A percentile compares a stretch with the other conserved stretches of the same genome.
Evolutionary conservation across 2,113 vertebrate species (phyloP).

Genomic region (Holacanthus passer): DNA sequence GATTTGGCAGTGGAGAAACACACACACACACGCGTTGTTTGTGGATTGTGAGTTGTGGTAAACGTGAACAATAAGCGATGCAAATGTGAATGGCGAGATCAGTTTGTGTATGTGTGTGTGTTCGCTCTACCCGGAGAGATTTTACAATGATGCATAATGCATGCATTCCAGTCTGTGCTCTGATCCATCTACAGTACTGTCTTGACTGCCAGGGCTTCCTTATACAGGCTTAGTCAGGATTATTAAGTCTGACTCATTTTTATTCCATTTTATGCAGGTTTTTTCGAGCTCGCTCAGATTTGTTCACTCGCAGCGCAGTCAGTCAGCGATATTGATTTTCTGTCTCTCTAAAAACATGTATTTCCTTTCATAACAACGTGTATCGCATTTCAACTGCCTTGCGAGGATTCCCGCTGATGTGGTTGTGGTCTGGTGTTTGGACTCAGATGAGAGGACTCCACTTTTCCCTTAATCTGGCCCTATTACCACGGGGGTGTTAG

Average conservation of each 20-base stretch:
- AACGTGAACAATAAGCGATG: slow-evolving; percentile 70
- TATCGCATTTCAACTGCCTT: slow-evolving; percentile 65
- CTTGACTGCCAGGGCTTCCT: slow-evolving; percentile 81
- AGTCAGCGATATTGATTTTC: slow-evolving; percentile 79
- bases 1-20: slow-evolving; percentile 28
- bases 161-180: slow-evolving; percentile 78
- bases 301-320: slow-evolving; percentile 74
- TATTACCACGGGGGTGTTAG: slow-evolving; percentile 42
- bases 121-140: slow-evolving; percentile 59
- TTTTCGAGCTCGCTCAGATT: slow-evolving; percentile 75
- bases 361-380: slow-evolving; percentile 77
- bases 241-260: slow-evolving; percentile 85
- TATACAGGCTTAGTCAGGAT: slow-evolving; percentile 81
- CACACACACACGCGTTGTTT: slow-evolving; percentile 1
- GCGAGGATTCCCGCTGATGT: slow-evolving; percentile 69
- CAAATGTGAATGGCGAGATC: slow-evolving; percentile 50
- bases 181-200: slow-evolving; percentile 82
- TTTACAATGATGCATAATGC: slow-evolving; percentile 83
- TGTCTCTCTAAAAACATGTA: slow-evolving; percentile 70
- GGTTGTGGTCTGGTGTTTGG: slow-evolving; percentile 66
- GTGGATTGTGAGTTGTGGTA: slow-evolving; percentile 50
- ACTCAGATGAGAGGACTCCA: slow-evolving; percentile 51
- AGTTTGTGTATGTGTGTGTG: slow-evolving; percentile 41
- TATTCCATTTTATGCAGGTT: slow-evolving; percentile 80
- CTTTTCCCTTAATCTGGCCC: slow-evolving; percentile 54